These are phyloP conservation scores for Psilopogon haemacephalus DNA, from an alignment of 2,113 vertebrate species.

Conservation along the genomic window DNA sequence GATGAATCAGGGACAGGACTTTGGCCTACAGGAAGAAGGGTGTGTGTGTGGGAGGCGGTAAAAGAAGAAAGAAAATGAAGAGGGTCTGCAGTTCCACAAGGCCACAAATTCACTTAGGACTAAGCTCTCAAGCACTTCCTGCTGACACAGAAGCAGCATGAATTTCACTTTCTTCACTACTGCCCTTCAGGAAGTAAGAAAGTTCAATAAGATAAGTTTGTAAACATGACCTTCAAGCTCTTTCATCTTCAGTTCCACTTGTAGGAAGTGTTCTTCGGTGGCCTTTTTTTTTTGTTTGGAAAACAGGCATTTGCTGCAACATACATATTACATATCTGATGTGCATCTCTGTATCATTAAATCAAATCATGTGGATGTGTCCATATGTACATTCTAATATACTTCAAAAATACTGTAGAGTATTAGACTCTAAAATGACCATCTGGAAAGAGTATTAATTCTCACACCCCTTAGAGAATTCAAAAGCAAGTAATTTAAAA, in stretches of 20 bases:
- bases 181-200: background rate
- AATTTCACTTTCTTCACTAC: constrained; percentile 1
- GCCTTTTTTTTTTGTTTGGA: background rate
- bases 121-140: background rate
- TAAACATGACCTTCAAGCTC: background rate
- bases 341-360: background rate
- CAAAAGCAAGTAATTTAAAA: background rate
- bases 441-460: background rate
- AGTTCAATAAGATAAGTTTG: background rate
- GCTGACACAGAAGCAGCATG: background rate
- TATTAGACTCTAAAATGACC: background rate
- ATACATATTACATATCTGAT: background rate
- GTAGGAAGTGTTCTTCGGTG: background rate
- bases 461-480: background rate
- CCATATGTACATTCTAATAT: background rate
- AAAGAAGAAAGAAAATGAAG: background rate
- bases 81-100: background rate
- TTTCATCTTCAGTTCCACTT: background rate
- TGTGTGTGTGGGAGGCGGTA: background rate
- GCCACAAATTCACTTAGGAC: background rate
- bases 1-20: background rate
- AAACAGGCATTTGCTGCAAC: background rate
- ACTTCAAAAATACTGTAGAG: background rate
- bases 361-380: accelerated
- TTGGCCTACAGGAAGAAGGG: accelerated